A percentile compares a stretch with the other conserved stretches of the same genome.
phyloP scores from a whole-genome alignment of 2,888 invertebrate genomes.

The Campopleginae sp. region DNA sequence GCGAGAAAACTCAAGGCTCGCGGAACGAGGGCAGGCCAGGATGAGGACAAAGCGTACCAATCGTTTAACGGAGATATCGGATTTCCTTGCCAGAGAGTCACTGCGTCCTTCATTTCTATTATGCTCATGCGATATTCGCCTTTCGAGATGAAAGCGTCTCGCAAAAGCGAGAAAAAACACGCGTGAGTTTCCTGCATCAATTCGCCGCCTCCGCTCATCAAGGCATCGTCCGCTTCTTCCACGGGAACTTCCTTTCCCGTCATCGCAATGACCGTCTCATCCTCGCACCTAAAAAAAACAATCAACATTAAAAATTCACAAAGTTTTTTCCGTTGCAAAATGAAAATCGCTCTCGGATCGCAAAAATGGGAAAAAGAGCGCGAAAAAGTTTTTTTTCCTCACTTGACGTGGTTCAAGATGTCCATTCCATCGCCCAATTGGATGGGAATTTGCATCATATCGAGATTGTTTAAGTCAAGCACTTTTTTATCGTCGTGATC shows the following conservation, averaged over 20 bases:
- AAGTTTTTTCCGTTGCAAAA: neutral
- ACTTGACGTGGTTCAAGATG: constrained; percentile 85
- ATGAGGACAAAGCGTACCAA: constrained; percentile 86
- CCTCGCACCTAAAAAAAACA: constrained; percentile 75
- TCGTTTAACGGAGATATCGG: constrained; percentile 93
- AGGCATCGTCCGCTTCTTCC: constrained; percentile 78
- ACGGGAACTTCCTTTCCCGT: constrained; percentile 79
- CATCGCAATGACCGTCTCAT: constrained; percentile 78
- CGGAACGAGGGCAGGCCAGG: constrained; percentile 81
- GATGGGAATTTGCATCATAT: constrained; percentile 92
- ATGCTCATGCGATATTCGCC: constrained; percentile 93
- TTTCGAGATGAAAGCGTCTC: constrained; percentile 94
- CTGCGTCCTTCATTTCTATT: constrained; percentile 89
- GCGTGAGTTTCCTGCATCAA: constrained; percentile 93
- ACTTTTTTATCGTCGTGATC: constrained; percentile 80
- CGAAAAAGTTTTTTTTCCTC: constrained; percentile 68
- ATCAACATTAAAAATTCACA: neutral
- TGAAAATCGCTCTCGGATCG: neutral
- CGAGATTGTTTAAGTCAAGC: constrained; percentile 87
- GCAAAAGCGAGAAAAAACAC: constrained; percentile 94
- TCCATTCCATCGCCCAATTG: constrained; percentile 89
- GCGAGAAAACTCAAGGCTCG: constrained; percentile 81
- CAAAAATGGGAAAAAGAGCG: neutral
- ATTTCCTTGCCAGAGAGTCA: constrained; percentile 91
- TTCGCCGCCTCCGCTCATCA: constrained; percentile 84